Percentiles rank a stretch among this genome's conserved stretches.
Evolutionary conservation across 2,797 vertebrate genomes (phyloP).

Genomic region (Ficedula albicollis): DNA sequence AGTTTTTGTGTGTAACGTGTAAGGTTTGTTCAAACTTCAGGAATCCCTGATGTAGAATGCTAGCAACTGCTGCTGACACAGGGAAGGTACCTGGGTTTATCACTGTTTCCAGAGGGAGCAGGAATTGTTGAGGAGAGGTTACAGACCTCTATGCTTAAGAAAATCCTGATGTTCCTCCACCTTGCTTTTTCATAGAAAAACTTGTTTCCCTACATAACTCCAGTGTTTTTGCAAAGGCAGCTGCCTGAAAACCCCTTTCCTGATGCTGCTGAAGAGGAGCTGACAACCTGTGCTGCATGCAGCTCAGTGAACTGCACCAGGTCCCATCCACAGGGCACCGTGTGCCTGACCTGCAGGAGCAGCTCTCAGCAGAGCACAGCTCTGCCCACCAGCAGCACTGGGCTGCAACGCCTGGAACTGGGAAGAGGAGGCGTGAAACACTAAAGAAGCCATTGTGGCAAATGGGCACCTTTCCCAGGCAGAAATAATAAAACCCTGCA

Average conservation of each 20-base stretch:
- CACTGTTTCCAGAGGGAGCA: background rate
- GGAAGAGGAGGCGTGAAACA: constrained; percentile 7
- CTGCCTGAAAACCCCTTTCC: background rate
- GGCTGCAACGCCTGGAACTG: background rate
- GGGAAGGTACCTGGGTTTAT: background rate
- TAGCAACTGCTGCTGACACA: background rate
- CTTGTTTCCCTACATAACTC: background rate
- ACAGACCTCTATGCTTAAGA: background rate
- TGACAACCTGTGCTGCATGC: background rate
- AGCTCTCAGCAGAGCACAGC: background rate
- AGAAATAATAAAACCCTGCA: constrained; percentile 31
- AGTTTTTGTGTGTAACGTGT: background rate
- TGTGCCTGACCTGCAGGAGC: background rate
- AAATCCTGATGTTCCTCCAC: background rate
- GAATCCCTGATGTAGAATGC: background rate
- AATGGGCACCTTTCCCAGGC: constrained; percentile 46
- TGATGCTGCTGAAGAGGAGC: background rate
- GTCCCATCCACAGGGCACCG: background rate
- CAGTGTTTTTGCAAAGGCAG: background rate
- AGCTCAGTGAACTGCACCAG: background rate
- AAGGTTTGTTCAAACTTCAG: background rate
- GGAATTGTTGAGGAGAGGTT: background rate
- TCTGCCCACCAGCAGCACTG: background rate
- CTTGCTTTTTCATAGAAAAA: background rate
- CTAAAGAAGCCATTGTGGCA: background rate